phyloP scores from a whole-genome alignment of 2,113 vertebrate species.

The Oryzias curvinotus region DNA sequence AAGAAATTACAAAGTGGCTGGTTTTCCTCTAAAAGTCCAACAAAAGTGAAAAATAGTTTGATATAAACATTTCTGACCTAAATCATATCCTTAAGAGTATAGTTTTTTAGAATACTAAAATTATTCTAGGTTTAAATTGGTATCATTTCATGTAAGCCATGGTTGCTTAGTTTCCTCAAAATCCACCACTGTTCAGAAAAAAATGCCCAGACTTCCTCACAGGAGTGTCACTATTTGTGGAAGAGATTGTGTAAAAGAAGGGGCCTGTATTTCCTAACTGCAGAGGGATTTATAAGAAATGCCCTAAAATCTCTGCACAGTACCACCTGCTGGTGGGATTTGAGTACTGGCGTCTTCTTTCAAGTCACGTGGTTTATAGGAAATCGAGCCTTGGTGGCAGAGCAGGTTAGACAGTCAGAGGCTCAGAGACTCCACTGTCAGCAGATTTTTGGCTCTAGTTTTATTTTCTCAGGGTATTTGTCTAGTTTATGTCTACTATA shows the following conservation, averaged over 20 bases:
- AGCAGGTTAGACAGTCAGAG: background rate
- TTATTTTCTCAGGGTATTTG: background rate
- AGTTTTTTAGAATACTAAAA: too few relatives aligned
- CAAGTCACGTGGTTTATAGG: constrained; percentile 60
- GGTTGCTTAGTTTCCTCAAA: constrained; percentile 1
- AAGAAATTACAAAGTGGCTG: too few relatives aligned
- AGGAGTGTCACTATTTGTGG: background rate
- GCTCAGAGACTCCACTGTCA: too few relatives aligned
- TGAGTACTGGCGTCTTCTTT: background rate
- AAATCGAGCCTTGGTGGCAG: constrained; percentile 17
- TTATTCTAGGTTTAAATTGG: background rate
- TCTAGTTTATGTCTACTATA: constrained; percentile 24
- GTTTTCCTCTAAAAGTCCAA: too few relatives aligned
- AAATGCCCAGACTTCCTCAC: background rate
- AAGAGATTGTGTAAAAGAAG: background rate
- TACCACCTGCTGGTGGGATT: constrained; percentile 13
- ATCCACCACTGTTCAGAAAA: background rate
- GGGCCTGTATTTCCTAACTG: constrained; percentile 21
- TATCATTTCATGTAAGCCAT: background rate
- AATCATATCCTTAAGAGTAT: too few relatives aligned
- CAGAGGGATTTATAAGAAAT: constrained; percentile 29
- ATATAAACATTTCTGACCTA: too few relatives aligned
- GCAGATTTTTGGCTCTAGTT: constrained; percentile 13
- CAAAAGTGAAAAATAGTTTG: too few relatives aligned
- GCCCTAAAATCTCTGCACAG: background rate